These are phyloP conservation scores for Calliopum simillimum DNA, from an alignment of 2,888 invertebrate genomes.

Conservation along the genomic window DNA sequence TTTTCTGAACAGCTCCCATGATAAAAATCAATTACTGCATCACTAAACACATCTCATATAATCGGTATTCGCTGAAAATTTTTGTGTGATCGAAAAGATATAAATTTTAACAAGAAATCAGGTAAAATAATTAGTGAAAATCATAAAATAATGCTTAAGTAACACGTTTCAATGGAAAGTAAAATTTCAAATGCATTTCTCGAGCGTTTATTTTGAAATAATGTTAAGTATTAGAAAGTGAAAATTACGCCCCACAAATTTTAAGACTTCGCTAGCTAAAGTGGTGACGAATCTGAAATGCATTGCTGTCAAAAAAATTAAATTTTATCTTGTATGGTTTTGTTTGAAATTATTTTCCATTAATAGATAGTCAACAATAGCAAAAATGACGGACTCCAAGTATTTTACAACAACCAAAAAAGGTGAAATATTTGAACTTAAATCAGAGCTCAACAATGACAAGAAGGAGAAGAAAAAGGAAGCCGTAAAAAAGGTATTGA, in stretches of 20 bases:
- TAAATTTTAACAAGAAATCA: slow-evolving; percentile 16
- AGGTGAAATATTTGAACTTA: slow-evolving; percentile 99
- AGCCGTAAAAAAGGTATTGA: slow-evolving; percentile 96
- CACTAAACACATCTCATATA: slow-evolving; percentile 24
- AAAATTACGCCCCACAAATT: slow-evolving; percentile 10
- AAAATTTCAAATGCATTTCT: too few relatives aligned
- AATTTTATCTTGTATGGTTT: neutral
- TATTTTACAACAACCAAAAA: slow-evolving; percentile 99
- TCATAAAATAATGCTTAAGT: neutral
- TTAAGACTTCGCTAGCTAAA: neutral
- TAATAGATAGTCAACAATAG: neutral
- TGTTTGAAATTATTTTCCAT: neutral
- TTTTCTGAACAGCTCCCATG: neutral
- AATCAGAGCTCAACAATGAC: slow-evolving; percentile 98
- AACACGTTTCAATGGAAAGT: too few relatives aligned
- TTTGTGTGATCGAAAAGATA: neutral
- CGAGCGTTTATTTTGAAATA: neutral
- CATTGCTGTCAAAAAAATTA: neutral
- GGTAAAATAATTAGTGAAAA: slow-evolving; percentile 12
- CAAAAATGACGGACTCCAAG: slow-evolving; percentile 96
- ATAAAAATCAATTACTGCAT: neutral
- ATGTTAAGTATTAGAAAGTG: neutral
- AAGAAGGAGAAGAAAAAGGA: slow-evolving; percentile 99
- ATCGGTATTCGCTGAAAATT: slow-evolving; percentile 19
- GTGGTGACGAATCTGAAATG: neutral